Conservation (phyloP, 2,888 invertebrate species). For the Bombyx huttoni region DNA sequence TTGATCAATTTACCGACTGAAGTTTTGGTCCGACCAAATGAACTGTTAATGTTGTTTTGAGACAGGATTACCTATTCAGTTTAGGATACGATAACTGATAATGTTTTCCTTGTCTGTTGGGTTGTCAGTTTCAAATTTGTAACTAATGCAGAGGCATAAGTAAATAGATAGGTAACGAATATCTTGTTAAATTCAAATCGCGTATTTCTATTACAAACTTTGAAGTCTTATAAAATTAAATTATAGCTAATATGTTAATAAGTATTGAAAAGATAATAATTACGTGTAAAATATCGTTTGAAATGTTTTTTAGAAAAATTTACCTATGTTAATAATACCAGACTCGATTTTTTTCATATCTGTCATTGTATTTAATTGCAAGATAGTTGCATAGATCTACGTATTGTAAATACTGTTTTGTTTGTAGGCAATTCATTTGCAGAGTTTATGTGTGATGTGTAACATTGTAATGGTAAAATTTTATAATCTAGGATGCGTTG, state of each 20-base stretch:
- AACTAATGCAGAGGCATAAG: constrained; percentile 39
- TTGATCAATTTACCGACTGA: constrained; percentile 69
- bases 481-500: constrained; percentile 26
- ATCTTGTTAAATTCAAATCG: constrained; percentile 67
- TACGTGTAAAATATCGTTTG: constrained; percentile 61
- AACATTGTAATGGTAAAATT: constrained; percentile 33
- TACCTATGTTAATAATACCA: constrained; percentile 62
- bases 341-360: constrained; percentile 53
- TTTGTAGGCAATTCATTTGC: constrained; percentile 55
- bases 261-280: constrained; percentile 57
- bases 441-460: constrained; percentile 59
- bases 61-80: constrained; percentile 58
- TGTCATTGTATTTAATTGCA: constrained; percentile 49
- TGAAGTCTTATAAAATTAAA: constrained; percentile 52
- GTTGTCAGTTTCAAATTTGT: constrained; percentile 46
- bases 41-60: constrained; percentile 67
- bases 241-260: constrained; percentile 68
- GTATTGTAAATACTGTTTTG: constrained; percentile 56
- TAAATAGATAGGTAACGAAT: constrained; percentile 66
- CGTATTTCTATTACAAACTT: constrained; percentile 64
- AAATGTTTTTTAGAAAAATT: constrained; percentile 72
- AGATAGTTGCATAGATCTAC: constrained; percentile 50
- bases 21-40: constrained; percentile 72
- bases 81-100: constrained; percentile 50
- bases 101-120: constrained; percentile 52